phyloP scores from a whole-genome alignment of 2,797 vertebrate genomes.

The Nasua narica region DNA sequence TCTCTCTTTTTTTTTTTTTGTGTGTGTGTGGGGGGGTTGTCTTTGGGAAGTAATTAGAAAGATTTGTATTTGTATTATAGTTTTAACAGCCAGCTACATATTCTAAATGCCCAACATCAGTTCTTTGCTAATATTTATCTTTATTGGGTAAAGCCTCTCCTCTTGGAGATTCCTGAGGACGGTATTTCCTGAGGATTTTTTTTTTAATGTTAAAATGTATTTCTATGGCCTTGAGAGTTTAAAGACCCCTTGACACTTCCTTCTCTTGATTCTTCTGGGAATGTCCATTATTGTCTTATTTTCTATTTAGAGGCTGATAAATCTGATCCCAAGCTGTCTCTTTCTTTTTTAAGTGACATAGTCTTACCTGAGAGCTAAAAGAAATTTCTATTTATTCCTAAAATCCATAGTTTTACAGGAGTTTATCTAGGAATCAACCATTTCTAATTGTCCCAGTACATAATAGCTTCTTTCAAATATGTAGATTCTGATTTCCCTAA shows the following conservation, averaged over 20 bases:
- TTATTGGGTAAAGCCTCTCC: not conserved
- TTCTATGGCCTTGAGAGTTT: not conserved
- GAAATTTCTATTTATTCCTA: not conserved
- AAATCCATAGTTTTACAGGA: not conserved
- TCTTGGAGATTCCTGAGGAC: not conserved
- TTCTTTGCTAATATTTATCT: not conserved
- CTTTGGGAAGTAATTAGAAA: not conserved
- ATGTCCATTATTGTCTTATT: not conserved
- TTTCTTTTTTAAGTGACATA: not conserved
- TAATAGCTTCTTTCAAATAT: not conserved
- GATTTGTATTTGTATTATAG: not conserved
- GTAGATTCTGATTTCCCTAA: not conserved
- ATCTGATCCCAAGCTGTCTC: not conserved
- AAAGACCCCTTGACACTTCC: not conserved
- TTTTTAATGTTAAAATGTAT: not conserved
- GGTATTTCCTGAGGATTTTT: not conserved
- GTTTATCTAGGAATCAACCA: not conserved
- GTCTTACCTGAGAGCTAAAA: not conserved
- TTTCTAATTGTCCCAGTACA: not conserved
- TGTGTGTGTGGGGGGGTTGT: not conserved
- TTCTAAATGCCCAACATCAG: not conserved
- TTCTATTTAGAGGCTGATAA: not conserved
- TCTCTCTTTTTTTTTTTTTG: not conserved
- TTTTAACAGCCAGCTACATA: not conserved
- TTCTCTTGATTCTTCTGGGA: not conserved